These are phyloP conservation scores for Sialis fuliginosa DNA, from an alignment of 2,888 invertebrate species.

Conservation along the genomic window DNA sequence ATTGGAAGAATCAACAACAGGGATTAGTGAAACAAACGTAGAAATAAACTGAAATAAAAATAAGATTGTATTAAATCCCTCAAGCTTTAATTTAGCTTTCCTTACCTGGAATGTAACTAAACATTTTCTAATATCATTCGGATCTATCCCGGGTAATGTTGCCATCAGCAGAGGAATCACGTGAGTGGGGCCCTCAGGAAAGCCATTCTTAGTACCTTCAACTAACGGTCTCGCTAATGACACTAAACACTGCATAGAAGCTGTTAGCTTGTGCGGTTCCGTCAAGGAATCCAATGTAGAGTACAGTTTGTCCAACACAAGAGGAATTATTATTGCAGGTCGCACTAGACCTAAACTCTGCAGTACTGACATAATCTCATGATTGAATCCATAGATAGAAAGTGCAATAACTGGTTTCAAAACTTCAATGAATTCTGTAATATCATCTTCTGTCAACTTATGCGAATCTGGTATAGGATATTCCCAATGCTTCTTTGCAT, in stretches of 20 bases:
- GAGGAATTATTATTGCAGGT: constrained; percentile 69
- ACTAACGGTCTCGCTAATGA: constrained; percentile 41
- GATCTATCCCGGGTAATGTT: constrained; percentile 75
- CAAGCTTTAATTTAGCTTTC: too few relatives aligned
- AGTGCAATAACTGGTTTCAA: constrained; percentile 48
- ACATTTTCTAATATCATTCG: constrained; percentile 68
- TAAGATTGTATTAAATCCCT: too few relatives aligned
- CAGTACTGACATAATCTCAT: constrained; percentile 45
- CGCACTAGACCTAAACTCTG: constrained; percentile 60
- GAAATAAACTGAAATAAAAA: constrained; percentile 43
- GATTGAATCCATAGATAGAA: constrained; percentile 17
- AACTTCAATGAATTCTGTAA: constrained; percentile 62
- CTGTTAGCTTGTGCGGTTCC: constrained; percentile 70
- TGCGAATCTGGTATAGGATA: constrained; percentile 44
- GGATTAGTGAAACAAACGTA: constrained; percentile 58
- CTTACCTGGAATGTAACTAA: constrained; percentile 38
- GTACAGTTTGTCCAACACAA: constrained; percentile 62
- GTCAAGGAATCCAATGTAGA: constrained; percentile 68
- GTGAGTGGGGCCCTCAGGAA: constrained; percentile 61
- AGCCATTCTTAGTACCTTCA: constrained; percentile 32
- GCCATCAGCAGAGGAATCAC: constrained; percentile 65
- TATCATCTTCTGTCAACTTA: constrained; percentile 59
- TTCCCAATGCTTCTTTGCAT: constrained; percentile 45
- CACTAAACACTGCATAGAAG: constrained; percentile 51
- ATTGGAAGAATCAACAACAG: constrained; percentile 69